Evolutionary conservation across 2,797 vertebrate species (phyloP), one percentile per base, ranked within the genome.

Genomic region (Micropoecilia bifurca): DNA sequence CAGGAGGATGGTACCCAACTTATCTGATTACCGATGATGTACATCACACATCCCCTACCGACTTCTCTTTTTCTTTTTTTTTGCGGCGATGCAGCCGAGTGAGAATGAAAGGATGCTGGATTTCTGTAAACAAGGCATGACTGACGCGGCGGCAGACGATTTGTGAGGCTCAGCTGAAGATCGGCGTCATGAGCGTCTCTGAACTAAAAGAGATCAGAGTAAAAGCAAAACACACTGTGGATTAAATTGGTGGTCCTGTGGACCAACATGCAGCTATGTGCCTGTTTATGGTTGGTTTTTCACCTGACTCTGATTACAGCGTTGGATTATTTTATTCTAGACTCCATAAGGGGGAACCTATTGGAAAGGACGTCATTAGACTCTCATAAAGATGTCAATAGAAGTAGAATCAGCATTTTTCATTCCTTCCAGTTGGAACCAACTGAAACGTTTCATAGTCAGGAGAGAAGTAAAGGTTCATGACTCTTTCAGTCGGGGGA

Each of bases 11-110:
- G 88, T 92, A 90, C 88, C 94, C 93, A 96, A 95, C 94, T 95
- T 96, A 94, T 96, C 88, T 92, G 96, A 96, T 96, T 96, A 96
- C 93, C 90, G 88, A 89, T 86, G 89, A 94, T 95, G 95, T 91
- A 93, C 94, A 94, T 96, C 95, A 96, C 91, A 91, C 92, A 76
- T 93, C 91, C 16, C 84, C 80, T 81, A 68, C 85, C 71, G 84
- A 91, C 88, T 91, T 53, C 20, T 3, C 20, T 88, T 66, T 13
- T 59, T 20, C 4, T 28, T 33, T 39, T 30, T 61, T 41, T 33
- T 36, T 68, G 47, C 81, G 30, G 85, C 69, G 69, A 91, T 90
- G 91, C 86, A 77, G 87, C 80, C 85, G 76, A 66, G 88, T 82
- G 84, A 76, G 77, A 73, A 83, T 57, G 80, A 74, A 83, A 78